phyloP scores from a whole-genome alignment of 1,140 invertebrate species.

The Stegodyphus dumicola region DNA sequence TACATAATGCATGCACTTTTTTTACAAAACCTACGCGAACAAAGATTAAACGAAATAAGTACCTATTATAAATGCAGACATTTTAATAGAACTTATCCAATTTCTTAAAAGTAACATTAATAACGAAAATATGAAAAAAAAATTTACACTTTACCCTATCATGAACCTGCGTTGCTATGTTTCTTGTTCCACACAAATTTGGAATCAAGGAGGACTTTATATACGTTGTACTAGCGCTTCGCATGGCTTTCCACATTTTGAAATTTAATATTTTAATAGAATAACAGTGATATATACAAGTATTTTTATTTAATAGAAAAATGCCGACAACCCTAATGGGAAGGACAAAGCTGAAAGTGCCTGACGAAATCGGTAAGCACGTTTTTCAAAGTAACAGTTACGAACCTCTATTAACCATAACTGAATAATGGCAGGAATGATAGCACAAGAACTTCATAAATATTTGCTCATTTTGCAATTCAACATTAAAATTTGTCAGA shows the following conservation, averaged over 20 bases:
- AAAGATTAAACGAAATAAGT: too few relatives aligned
- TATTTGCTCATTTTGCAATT: too few relatives aligned
- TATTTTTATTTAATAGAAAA: background rate
- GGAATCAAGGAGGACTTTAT: slow-evolving; percentile 6
- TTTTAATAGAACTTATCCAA: too few relatives aligned
- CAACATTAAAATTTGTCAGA: too few relatives aligned
- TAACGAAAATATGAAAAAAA: background rate
- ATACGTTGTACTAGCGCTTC: slow-evolving; percentile 16
- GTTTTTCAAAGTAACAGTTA: too few relatives aligned
- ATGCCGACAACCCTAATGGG: background rate
- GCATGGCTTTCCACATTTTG: slow-evolving; percentile 31
- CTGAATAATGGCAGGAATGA: too few relatives aligned
- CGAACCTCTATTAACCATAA: too few relatives aligned
- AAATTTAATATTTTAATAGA: background rate
- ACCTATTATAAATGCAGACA: too few relatives aligned
- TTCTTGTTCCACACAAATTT: slow-evolving; percentile 20
- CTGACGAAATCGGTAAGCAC: background rate
- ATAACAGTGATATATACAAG: background rate
- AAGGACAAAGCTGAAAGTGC: background rate
- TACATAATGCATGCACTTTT: too few relatives aligned
- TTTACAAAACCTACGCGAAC: too few relatives aligned
- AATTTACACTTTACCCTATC: slow-evolving; percentile 1
- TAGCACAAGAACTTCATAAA: too few relatives aligned
- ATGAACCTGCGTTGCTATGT: slow-evolving; percentile 26
- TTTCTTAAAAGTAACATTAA: too few relatives aligned